These are phyloP conservation scores for Casuarius casuarius DNA, from an alignment of 2,113 vertebrate species.

Conservation along the genomic window DNA sequence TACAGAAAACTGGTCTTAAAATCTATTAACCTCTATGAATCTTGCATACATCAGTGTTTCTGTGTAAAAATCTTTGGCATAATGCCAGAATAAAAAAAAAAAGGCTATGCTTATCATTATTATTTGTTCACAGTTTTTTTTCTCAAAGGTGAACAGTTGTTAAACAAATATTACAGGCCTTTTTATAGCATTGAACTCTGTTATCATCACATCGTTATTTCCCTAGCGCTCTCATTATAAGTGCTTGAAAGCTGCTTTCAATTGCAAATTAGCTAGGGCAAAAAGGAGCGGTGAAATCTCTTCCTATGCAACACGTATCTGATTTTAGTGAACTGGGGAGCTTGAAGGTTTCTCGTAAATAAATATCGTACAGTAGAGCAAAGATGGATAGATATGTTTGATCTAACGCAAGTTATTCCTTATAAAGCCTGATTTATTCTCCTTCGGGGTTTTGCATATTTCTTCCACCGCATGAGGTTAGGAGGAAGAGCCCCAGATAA, in stretches of 20 bases:
- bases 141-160: background rate
- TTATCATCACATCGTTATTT: background rate
- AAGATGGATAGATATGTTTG: background rate
- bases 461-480: conserved; percentile 45
- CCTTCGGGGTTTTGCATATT: conserved; percentile 42
- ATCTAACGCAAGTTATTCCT: background rate
- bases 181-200: background rate
- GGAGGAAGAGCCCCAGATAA: conserved; percentile 77
- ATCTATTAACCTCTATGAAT: conserved; percentile 25
- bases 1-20: background rate
- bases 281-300: background rate
- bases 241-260: background rate
- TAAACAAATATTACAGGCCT: background rate
- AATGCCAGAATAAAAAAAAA: background rate
- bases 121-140: conserved; percentile 15
- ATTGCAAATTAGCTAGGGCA: background rate
- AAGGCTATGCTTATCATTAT: background rate
- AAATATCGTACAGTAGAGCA: background rate
- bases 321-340: background rate
- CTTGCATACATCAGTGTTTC: background rate
- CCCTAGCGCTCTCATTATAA: background rate
- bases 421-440: conserved; percentile 11
- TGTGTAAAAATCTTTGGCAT: background rate
- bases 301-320: fast-evolving
- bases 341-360: background rate